These are phyloP conservation scores for Eubasilissa regina DNA, from an alignment of 1,140 invertebrate genomes.

Conservation along the genomic window DNA sequence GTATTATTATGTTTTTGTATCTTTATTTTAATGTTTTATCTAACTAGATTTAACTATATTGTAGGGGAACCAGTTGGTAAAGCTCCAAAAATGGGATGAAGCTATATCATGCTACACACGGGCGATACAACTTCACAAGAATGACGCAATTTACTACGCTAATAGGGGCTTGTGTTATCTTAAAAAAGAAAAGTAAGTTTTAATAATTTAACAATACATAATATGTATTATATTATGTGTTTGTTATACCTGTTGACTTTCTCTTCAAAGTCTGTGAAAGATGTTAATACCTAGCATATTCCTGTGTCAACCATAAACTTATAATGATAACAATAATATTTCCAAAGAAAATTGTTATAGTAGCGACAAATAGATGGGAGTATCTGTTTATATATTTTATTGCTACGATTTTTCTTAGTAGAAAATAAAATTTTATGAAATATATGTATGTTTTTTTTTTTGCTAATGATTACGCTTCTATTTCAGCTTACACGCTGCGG, in stretches of 20 bases:
- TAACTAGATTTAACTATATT: background rate
- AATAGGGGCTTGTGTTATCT: slow-evolving; percentile 92
- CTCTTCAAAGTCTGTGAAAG: no score
- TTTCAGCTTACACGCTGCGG: slow-evolving; percentile 80
- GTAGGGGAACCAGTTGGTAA: slow-evolving; percentile 88
- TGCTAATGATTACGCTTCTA: background rate
- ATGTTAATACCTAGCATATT: no score
- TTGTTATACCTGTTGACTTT: no score
- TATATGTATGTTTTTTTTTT: no score
- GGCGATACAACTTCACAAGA: slow-evolving; percentile 83
- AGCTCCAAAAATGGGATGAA: slow-evolving; percentile 82
- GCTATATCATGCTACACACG: slow-evolving; percentile 87
- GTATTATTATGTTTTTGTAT: background rate
- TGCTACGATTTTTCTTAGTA: no score
- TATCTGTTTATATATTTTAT: no score
- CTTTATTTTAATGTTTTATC: background rate
- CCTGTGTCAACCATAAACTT: no score
- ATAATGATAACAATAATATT: no score
- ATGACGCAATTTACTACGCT: slow-evolving; percentile 87
- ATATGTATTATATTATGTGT: no score
- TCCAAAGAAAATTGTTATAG: no score
- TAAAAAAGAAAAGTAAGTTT: slow-evolving; percentile 84
- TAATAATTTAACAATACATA: background rate
- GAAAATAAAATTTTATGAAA: no score
- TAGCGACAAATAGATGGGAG: no score